Evolutionary conservation across 2,888 invertebrate species (phyloP).

Genomic region (Melangyna quadrimaculata): DNA sequence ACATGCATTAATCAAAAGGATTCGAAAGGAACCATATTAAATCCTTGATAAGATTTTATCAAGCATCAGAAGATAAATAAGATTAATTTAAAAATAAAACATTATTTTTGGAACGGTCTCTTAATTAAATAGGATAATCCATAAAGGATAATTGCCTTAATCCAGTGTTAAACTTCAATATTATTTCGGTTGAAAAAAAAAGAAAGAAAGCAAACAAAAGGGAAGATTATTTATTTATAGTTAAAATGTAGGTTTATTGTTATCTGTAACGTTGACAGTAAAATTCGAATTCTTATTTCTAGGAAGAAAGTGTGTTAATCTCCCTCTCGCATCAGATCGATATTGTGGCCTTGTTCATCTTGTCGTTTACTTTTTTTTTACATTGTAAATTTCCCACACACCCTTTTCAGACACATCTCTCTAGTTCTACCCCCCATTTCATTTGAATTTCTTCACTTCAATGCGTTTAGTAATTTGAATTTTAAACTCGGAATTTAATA

Average conservation of each 20-base stretch:
- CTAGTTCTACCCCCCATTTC: not conserved
- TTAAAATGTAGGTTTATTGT: not conserved
- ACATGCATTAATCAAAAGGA: constrained; percentile 37
- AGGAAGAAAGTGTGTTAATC: constrained; percentile 35
- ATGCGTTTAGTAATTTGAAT: constrained; percentile 69
- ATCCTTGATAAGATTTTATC: not conserved
- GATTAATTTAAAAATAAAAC: not conserved
- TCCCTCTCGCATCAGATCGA: constrained; percentile 48
- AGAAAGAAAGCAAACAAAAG: not conserved
- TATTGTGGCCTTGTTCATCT: constrained; percentile 61
- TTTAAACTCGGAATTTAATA: constrained; percentile 61
- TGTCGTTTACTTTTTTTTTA: not conserved
- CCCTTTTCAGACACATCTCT: not conserved
- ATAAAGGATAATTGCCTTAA: not conserved
- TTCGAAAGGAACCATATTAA: not conserved
- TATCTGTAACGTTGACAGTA: constrained; percentile 46
- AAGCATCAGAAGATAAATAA: not conserved
- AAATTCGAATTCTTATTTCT: constrained; percentile 26
- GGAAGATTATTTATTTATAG: not conserved
- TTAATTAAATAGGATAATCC: not conserved
- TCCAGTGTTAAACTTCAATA: not conserved
- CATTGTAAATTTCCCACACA: not conserved
- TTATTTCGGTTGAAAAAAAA: not conserved
- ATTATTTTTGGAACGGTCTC: not conserved
- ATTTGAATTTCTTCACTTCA: constrained; percentile 40